Percentiles rank a stretch among this genome's conserved stretches.
Evolutionary conservation across 2,888 invertebrate species (phyloP).

Genomic region (Loripinus fragilis): DNA sequence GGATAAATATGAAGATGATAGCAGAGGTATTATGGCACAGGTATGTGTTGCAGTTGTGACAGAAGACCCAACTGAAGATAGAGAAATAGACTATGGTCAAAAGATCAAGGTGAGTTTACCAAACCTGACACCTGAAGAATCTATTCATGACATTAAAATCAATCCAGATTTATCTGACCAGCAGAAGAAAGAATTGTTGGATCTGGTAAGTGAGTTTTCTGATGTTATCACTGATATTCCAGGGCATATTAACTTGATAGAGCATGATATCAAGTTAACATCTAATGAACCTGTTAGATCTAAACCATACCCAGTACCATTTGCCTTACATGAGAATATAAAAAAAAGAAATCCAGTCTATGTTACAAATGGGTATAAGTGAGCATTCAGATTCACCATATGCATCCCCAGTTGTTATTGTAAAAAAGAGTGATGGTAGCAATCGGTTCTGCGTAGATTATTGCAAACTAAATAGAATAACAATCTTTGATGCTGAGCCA

Average conservation of each 20-base stretch:
- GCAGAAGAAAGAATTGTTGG: background rate
- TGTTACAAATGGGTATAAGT: constrained; percentile 50
- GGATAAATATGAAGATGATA: background rate
- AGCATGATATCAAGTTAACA: constrained; percentile 24
- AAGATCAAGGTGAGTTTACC: background rate
- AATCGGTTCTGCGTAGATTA: constrained; percentile 52
- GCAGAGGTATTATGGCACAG: background rate
- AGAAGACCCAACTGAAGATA: background rate
- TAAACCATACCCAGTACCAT: constrained; percentile 46
- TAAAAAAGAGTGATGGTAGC: constrained; percentile 52
- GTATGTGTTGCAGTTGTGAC: background rate
- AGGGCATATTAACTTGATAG: constrained; percentile 23
- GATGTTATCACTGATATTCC: constrained; percentile 41
- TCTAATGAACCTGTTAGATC: constrained; percentile 31
- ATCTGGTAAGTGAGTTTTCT: constrained; percentile 23
- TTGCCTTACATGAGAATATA: constrained; percentile 24
- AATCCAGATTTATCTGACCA: background rate
- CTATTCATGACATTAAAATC: background rate
- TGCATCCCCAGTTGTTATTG: constrained; percentile 50
- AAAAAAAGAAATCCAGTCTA: constrained; percentile 38
- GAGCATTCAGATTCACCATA: constrained; percentile 48
- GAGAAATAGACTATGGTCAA: background rate
- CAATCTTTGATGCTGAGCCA: constrained; percentile 58
- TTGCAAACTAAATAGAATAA: constrained; percentile 53
- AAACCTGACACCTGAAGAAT: background rate